phyloP scores from a whole-genome alignment of 2,797 vertebrate genomes.

The Clarias fuscus region DNA sequence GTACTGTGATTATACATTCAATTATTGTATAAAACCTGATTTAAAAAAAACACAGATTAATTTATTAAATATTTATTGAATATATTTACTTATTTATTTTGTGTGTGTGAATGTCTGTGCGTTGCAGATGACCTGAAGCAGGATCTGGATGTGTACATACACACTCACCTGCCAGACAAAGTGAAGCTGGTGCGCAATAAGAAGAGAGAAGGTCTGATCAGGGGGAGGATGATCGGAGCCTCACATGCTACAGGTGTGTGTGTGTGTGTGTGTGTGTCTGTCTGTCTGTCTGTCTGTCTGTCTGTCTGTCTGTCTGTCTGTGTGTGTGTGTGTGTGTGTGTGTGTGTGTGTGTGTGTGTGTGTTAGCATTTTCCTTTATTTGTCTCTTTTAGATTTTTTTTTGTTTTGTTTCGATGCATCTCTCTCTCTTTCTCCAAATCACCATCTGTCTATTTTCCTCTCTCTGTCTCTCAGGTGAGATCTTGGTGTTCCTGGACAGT shows the following conservation, averaged over 20 bases:
- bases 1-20: not conserved
- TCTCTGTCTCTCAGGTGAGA: slow-evolving; percentile 75
- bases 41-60: not conserved
- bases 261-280: too few species aligned
- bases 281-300: too few species aligned
- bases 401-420: not conserved
- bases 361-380: not conserved
- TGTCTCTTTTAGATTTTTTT: not conserved
- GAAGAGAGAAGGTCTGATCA: slow-evolving; percentile 89
- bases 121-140: slow-evolving; percentile 86
- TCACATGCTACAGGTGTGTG: slow-evolving; percentile 85
- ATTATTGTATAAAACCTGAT: not conserved
- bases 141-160: slow-evolving; percentile 78
- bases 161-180: slow-evolving; percentile 77
- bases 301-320: too few species aligned
- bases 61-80: not conserved
- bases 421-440: not conserved
- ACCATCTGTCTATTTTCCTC: not conserved
- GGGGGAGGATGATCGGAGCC: slow-evolving; percentile 94
- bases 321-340: too few species aligned
- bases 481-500: slow-evolving; percentile 95
- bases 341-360: slow-evolving; percentile 63
- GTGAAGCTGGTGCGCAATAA: slow-evolving; percentile 86
- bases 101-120: slow-evolving; percentile 5
- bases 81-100: not conserved